A percentile compares a stretch with the other conserved stretches of the same genome.
phyloP scores from a whole-genome alignment of 2,888 invertebrate species.

The Zonitis immaculata region DNA sequence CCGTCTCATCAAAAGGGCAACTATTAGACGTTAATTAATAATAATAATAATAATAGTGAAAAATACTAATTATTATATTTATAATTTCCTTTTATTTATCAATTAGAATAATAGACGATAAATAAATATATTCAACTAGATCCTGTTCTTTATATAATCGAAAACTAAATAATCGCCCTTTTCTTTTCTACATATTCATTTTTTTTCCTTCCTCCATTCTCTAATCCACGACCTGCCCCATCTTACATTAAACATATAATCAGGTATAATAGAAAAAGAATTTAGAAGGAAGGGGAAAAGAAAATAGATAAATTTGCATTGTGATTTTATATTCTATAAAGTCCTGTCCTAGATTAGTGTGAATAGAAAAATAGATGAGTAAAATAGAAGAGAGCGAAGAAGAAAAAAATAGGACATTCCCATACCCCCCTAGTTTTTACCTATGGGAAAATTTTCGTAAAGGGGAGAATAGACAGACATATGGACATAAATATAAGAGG shows the following conservation, averaged over 20 bases:
- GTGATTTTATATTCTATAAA: slow-evolving; percentile 19
- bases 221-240: slow-evolving; percentile 21
- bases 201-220: too few species aligned
- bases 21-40: not conserved
- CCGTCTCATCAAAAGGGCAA: slow-evolving; percentile 14
- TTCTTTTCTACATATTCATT: not conserved
- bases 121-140: too few species aligned
- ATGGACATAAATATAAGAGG: slow-evolving; percentile 5
- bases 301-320: slow-evolving; percentile 26
- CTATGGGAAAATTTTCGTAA: slow-evolving; percentile 23
- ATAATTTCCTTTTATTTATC: too few species aligned
- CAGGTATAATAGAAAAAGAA: too few species aligned
- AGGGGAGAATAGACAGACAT: slow-evolving; percentile 6
- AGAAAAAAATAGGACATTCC: slow-evolving; percentile 30
- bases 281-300: too few species aligned
- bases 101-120: too few species aligned
- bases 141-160: not conserved
- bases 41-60: not conserved
- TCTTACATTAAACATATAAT: slow-evolving; percentile 1
- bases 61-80: too few species aligned
- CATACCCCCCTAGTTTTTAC: slow-evolving; percentile 14
- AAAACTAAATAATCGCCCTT: not conserved
- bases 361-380: not conserved
- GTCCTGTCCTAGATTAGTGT: slow-evolving; percentile 5
- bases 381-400: not conserved